These are phyloP conservation scores for Patella pellucida DNA, from an alignment of 2,888 invertebrate genomes.

Conservation along the genomic window DNA sequence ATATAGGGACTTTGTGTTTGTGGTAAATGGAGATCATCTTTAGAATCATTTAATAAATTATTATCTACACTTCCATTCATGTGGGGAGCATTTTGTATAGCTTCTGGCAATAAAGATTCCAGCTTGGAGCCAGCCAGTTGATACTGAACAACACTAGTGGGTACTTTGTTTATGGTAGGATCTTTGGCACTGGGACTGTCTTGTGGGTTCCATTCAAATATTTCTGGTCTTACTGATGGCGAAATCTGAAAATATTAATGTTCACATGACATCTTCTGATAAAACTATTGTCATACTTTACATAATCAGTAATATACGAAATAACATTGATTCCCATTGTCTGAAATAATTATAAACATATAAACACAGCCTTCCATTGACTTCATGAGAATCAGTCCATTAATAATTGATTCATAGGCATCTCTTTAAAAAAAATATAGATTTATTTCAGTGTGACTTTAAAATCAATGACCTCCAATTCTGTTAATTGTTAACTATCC, in stretches of 20 bases:
- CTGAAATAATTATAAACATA: too few relatives aligned
- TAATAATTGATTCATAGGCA: too few relatives aligned
- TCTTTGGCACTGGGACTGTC: constrained; percentile 12
- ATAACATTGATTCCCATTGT: too few relatives aligned
- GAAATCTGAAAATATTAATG: background rate
- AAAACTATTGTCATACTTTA: too few relatives aligned
- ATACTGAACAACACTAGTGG: constrained; percentile 11
- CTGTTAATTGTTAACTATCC: too few relatives aligned
- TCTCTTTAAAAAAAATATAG: too few relatives aligned
- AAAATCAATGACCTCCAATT: too few relatives aligned
- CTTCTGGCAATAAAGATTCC: background rate
- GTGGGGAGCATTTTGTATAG: constrained; percentile 13
- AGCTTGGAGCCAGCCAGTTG: background rate
- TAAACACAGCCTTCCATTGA: too few relatives aligned
- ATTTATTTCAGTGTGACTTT: too few relatives aligned
- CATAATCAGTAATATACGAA: too few relatives aligned
- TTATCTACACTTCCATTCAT: constrained; percentile 33
- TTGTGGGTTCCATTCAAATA: constrained; percentile 29
- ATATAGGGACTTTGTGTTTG: constrained; percentile 89
- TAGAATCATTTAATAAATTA: constrained; percentile 26
- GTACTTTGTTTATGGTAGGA: constrained; percentile 6
- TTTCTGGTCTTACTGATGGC: constrained; percentile 22
- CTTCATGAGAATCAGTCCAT: too few relatives aligned
- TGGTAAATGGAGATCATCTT: constrained; percentile 74
- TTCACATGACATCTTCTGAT: too few relatives aligned